These are phyloP conservation scores for Drymodes brunneopygia DNA, from an alignment of 2,113 vertebrate genomes.

Conservation along the genomic window DNA sequence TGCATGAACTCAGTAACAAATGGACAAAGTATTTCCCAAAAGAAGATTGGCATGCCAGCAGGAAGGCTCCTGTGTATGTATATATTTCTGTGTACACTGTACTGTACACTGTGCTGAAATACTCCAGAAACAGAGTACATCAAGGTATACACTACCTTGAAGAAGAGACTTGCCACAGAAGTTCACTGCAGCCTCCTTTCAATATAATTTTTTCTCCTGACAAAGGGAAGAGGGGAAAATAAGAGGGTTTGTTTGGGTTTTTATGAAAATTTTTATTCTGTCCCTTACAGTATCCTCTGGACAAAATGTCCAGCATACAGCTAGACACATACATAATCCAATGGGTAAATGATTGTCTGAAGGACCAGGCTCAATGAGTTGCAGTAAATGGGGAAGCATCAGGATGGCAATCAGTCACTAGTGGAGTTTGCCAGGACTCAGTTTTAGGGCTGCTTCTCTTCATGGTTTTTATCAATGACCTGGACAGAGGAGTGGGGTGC, in stretches of 20 bases:
- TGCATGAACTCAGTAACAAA: not conserved
- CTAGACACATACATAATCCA: not conserved
- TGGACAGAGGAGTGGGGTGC: rapidly evolving
- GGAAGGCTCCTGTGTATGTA: not conserved
- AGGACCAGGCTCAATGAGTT: not conserved
- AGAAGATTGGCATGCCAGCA: not conserved
- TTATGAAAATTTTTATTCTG: not conserved
- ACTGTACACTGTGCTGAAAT: not conserved
- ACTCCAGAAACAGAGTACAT: not conserved
- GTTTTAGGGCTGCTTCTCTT: not conserved
- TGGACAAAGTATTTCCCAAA: not conserved
- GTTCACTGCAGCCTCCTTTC: not conserved
- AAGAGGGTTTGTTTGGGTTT: not conserved
- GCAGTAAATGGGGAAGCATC: not conserved
- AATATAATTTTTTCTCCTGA: not conserved
- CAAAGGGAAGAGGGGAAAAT: not conserved
- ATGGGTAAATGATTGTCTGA: not conserved
- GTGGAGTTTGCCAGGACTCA: not conserved
- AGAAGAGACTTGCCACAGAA: not conserved
- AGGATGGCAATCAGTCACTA: not conserved
- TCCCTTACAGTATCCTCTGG: not conserved
- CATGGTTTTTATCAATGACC: not conserved
- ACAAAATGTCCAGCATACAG: not conserved
- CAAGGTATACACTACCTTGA: not conserved
- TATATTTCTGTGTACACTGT: not conserved